Evolutionary conservation across 2,888 invertebrate genomes (phyloP).

Genomic region (Dromius quadrimaculatus): DNA sequence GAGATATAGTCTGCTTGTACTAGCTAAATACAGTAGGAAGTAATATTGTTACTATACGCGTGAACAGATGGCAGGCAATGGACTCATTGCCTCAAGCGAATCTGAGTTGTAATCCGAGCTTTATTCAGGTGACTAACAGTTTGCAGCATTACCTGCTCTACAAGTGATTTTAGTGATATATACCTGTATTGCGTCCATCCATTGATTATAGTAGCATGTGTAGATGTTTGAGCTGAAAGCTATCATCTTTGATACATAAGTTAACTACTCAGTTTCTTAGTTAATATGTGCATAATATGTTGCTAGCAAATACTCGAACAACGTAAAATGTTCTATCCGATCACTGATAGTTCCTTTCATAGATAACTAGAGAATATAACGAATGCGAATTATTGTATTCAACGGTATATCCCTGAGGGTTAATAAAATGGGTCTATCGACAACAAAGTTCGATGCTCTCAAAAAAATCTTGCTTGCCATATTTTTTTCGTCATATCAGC

Average conservation of each 20-base stretch:
- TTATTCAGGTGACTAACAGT: slow-evolving; percentile 5
- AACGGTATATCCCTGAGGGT: too few relatives aligned
- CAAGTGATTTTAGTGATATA: not conserved
- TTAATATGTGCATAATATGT: not conserved
- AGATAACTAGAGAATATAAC: too few relatives aligned
- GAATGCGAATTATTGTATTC: too few relatives aligned
- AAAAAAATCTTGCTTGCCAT: too few relatives aligned
- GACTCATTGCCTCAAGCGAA: not conserved
- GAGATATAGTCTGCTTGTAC: slow-evolving; percentile 1
- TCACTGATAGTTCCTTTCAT: too few relatives aligned
- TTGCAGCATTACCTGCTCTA: not conserved
- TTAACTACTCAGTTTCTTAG: not conserved
- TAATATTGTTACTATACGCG: slow-evolving; percentile 11
- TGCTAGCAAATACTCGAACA: slow-evolving; percentile 14
- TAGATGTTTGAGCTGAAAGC: too few relatives aligned
- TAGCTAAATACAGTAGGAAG: slow-evolving; percentile 26
- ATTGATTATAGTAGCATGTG: slow-evolving; percentile 23
- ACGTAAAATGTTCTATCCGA: too few relatives aligned
- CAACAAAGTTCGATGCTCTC: too few relatives aligned
- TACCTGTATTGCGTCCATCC: not conserved
- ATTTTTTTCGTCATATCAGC: too few relatives aligned
- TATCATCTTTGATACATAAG: too few relatives aligned
- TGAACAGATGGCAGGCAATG: not conserved
- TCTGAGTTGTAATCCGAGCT: slow-evolving; percentile 1
- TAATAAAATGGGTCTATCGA: too few relatives aligned